Evolutionary conservation across 1,140 invertebrate species (phyloP).

Genomic region (Apocrypta bakeri): DNA sequence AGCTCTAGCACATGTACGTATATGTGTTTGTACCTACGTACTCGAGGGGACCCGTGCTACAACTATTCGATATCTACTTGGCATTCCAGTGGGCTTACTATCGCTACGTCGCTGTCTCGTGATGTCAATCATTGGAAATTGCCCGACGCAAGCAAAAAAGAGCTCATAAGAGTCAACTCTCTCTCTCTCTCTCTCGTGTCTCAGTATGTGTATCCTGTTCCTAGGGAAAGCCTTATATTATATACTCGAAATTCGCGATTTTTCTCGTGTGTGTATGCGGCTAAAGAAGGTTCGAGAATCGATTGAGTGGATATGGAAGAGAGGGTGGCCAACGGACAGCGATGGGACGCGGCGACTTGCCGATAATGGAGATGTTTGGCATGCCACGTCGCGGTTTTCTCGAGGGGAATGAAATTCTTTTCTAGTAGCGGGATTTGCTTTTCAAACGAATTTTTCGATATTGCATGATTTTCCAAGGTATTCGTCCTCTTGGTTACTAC

Average conservation of each 20-base stretch:
- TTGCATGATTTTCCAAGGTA: not conserved
- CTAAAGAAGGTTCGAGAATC: not conserved
- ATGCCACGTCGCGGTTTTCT: conserved; percentile 1
- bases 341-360: conserved; percentile 14
- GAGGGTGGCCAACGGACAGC: not conserved
- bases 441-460: not conserved
- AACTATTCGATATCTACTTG: conserved; percentile 43
- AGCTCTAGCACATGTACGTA: not conserved
- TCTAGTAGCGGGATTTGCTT: not conserved
- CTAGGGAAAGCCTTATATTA: not conserved
- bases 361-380: conserved; percentile 19
- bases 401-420: conserved; percentile 27
- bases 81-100: conserved; percentile 36
- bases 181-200: not conserved
- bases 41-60: not conserved
- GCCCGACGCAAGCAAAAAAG: conserved; percentile 4
- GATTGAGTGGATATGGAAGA: not conserved
- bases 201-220: not conserved
- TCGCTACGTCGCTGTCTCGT: not conserved
- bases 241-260: not conserved
- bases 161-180: not conserved
- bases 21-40: not conserved
- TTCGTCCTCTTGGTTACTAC: no score
- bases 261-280: no score
- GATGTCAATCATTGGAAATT: conserved; percentile 47